Evolutionary conservation across 2,113 vertebrate species (phyloP).

Genomic region (Acinonyx jubatus): DNA sequence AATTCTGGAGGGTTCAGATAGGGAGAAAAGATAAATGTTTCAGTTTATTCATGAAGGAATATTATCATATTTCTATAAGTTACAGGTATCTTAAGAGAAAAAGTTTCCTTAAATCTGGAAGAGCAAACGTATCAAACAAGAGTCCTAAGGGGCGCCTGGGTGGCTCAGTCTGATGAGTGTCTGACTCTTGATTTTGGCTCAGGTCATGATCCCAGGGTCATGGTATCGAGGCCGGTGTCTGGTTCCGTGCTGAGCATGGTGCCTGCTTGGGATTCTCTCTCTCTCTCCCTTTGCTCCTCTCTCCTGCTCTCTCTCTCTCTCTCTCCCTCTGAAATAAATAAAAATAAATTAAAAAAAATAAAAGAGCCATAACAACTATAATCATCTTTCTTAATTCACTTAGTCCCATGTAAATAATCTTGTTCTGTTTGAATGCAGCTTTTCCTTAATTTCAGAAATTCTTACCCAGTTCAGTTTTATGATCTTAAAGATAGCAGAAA

Average conservation of each 20-base stretch:
- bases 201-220: too few species aligned
- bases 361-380: not conserved
- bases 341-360: too few species aligned
- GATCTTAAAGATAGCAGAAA: not conserved
- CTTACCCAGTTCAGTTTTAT: not conserved
- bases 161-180: too few species aligned
- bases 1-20: not conserved
- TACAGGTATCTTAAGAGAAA: not conserved
- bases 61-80: not conserved
- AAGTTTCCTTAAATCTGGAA: not conserved
- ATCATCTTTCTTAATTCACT: not conserved
- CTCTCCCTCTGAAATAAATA: too few species aligned
- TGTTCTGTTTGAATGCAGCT: not conserved
- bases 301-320: too few species aligned
- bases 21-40: not conserved
- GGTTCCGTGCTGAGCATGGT: too few species aligned
- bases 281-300: too few species aligned
- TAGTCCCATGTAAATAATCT: not conserved
- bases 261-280: too few species aligned
- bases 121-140: not conserved
- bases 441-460: not conserved
- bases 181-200: too few species aligned
- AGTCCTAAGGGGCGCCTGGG: not conserved
- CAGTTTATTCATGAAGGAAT: not conserved
- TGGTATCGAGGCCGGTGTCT: too few species aligned